Evolutionary conservation across 2,888 invertebrate species (phyloP), one percentile per base, ranked within the genome.

Genomic region (Drosophila mulleri): DNA sequence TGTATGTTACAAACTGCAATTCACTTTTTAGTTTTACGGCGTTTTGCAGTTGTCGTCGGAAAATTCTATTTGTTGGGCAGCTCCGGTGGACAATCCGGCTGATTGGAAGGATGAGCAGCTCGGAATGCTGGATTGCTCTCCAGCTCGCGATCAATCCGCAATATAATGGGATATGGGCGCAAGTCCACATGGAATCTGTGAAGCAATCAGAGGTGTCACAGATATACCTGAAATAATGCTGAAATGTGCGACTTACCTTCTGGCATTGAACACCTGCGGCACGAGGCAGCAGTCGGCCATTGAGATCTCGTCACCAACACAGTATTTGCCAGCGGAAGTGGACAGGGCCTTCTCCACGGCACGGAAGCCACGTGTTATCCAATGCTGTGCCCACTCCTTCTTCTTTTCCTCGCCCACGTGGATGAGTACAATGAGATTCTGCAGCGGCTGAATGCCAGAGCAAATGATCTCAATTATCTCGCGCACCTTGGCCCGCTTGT

Each of bases 81-180:
- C 95, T 97, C 97, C 9, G 97, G 97, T 48, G 98, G 98, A 92
- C 98, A 98, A 94, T 99, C 99, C 5, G 98, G 98, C 94, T 99
- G 98, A 89, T 95, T 95, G 79, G 96, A 96, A 45, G 98, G 98
- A 94, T 98, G 97, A 45, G 98, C 98, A 35, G 96, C 96, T 75
- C 97, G 95, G 94, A 99, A 98, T 6, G 98, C 97, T 18, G 98
- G 98, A 91, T 98, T 96, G 91, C 96, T 95, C 91, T 96, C 96
- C 78, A 98, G 94, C 89, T 97, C 96, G 58, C 96, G 95, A 92
- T 98, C 96, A 68, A 99, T 97, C 89, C 98, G 95, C 65, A 96
- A 94, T 83, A 99, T 98, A 61, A 96, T 97, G 5, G 98, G 98
- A 92, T 97, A 99, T 1, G 96, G 96, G 74, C 96, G 95, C 80